Conservation (phyloP, 2,113 vertebrate genomes). For the Larimichthys polyactis region DNA sequence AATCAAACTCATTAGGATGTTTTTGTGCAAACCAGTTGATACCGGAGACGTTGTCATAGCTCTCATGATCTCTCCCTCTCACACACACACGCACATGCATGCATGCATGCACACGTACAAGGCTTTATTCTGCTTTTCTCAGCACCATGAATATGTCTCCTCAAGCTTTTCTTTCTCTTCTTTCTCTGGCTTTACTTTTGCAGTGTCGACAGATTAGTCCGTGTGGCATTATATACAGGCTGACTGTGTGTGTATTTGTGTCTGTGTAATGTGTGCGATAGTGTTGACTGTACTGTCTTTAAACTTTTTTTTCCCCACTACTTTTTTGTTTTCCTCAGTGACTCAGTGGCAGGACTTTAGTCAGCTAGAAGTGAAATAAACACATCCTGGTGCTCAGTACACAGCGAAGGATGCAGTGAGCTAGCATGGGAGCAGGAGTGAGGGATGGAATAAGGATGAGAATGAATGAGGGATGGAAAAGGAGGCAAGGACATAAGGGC, state of each 20-base stretch:
- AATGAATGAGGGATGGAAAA: conserved; percentile 23
- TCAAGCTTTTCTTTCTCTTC: conserved; percentile 46
- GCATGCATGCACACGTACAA: conserved; percentile 12
- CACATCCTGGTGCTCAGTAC: conserved; percentile 10
- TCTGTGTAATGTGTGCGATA: conserved; percentile 11
- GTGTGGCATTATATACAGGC: conserved; percentile 51
- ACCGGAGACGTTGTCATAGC: conserved; percentile 14
- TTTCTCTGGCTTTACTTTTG: conserved; percentile 56
- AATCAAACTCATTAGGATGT: conserved; percentile 33
- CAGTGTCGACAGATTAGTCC: conserved; percentile 59
- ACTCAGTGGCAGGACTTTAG: conserved; percentile 35
- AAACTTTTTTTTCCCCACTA: neutral
- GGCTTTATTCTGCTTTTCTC: conserved; percentile 61
- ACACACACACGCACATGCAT: conserved; percentile 10
- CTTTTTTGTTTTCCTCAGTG: conserved; percentile 30
- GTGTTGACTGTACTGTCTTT: conserved; percentile 22
- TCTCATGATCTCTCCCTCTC: conserved; percentile 2
- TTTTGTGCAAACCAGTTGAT: conserved; percentile 34
- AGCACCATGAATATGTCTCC: conserved; percentile 52
- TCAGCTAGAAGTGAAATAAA: conserved; percentile 44
- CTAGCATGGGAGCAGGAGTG: conserved; percentile 10
- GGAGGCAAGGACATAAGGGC: conserved; percentile 1
- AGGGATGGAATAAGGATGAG: conserved; percentile 33
- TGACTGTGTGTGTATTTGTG: conserved; percentile 40
- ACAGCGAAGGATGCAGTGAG: conserved; percentile 14